Evolutionary conservation across 92 coral and sea anemone genomes (phyloP).

Genomic region (Pocillopora meandrina): DNA sequence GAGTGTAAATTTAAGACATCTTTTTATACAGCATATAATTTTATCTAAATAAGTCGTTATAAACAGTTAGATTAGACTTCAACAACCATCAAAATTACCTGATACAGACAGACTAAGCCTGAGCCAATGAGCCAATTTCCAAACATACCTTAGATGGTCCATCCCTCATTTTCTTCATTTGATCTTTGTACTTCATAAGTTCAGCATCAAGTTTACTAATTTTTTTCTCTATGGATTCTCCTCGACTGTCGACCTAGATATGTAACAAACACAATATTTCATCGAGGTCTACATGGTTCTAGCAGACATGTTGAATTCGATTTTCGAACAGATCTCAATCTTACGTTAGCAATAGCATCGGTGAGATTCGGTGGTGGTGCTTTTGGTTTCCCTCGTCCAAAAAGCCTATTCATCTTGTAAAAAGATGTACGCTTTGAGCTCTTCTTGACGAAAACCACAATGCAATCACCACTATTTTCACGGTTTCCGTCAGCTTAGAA

Average conservation of each 20-base stretch:
- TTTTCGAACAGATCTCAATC: conserved; percentile 6
- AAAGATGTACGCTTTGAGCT: neutral
- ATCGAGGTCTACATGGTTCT: neutral
- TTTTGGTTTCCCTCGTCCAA: conserved; percentile 93
- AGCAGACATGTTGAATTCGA: neutral
- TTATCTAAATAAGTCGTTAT: too few relatives aligned
- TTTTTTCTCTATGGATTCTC: conserved; percentile 96
- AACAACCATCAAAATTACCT: too few relatives aligned
- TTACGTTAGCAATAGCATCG: conserved; percentile 90
- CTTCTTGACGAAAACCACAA: neutral
- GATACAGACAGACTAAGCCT: neutral
- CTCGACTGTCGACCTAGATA: conserved; percentile 94
- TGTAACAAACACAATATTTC: neutral
- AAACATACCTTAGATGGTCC: conserved; percentile 96
- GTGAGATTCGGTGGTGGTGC: conserved; percentile 98
- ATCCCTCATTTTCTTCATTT: conserved; percentile 99
- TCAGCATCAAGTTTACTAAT: conserved; percentile 93
- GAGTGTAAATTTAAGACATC: too few relatives aligned
- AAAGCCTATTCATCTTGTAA: conserved; percentile 90
- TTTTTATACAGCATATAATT: too few relatives aligned
- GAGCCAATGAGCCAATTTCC: neutral
- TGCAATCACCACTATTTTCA: neutral
- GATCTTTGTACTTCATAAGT: conserved; percentile 92
- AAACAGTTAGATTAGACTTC: too few relatives aligned
- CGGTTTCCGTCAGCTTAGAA: neutral